Conservation (phyloP, 2,113 vertebrate genomes). For the Embiotoca jacksoni region DNA sequence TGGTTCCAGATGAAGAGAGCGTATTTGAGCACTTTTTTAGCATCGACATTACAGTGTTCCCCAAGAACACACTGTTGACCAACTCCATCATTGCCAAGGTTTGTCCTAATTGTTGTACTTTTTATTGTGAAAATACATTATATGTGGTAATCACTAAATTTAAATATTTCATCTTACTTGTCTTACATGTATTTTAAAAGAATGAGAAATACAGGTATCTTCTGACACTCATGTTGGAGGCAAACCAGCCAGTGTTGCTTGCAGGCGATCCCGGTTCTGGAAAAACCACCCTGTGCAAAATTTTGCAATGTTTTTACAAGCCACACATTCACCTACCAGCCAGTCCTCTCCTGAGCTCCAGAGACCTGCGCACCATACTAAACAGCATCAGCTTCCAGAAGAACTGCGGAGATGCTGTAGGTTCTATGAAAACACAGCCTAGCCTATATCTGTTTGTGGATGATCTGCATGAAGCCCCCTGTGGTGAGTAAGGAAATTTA, state of each 20-base stretch:
- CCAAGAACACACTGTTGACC: constrained; percentile 45
- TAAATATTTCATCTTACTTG: background rate
- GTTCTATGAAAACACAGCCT: constrained; percentile 28
- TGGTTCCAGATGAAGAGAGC: constrained; percentile 75
- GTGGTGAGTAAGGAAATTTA: constrained; percentile 80
- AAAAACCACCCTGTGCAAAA: constrained; percentile 85
- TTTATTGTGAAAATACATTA: background rate
- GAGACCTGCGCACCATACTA: constrained; percentile 79
- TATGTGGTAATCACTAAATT: background rate
- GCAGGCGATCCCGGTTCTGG: constrained; percentile 86
- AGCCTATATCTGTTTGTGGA: constrained; percentile 86
- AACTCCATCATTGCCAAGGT: constrained; percentile 83
- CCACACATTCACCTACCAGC: constrained; percentile 67
- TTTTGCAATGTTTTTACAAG: constrained; percentile 75
- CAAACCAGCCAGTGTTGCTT: constrained; percentile 84
- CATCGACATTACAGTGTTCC: constrained; percentile 44
- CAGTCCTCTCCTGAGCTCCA: constrained; percentile 70
- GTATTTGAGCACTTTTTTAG: constrained; percentile 87
- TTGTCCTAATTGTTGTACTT: constrained; percentile 1
- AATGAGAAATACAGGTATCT: constrained; percentile 79
- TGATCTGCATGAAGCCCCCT: constrained; percentile 86
- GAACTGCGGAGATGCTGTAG: background rate
- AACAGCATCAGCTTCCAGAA: constrained; percentile 54
- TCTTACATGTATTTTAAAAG: constrained; percentile 68
- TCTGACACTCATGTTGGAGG: constrained; percentile 81